Percentiles rank a stretch among this genome's conserved stretches.
phyloP scores from a whole-genome alignment of 2,797 vertebrate species.

The Hyperoplus immaculatus region DNA sequence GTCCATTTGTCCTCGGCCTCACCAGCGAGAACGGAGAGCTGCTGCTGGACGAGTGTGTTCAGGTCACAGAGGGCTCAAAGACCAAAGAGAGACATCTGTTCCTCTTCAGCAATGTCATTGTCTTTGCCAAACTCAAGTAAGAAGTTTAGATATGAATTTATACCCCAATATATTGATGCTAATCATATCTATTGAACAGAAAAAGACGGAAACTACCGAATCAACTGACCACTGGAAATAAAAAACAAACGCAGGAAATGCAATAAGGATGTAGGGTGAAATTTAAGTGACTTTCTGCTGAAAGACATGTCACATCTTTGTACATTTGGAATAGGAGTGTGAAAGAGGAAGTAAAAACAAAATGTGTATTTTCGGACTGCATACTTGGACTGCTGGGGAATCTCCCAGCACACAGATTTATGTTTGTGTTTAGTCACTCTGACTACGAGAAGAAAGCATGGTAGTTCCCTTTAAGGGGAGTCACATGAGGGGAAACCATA shows the following conservation, averaged over 20 bases:
- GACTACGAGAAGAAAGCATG: conserved; percentile 29
- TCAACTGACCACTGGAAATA: not conserved
- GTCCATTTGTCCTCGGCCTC: conserved; percentile 84
- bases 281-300: not conserved
- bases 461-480: conserved; percentile 55
- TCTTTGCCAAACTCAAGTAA: conserved; percentile 86
- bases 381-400: conserved; percentile 59
- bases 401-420: conserved; percentile 50
- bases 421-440: conserved; percentile 31
- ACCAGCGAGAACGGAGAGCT: conserved; percentile 77
- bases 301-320: conserved; percentile 9
- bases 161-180: not conserved
- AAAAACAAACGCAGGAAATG: not conserved
- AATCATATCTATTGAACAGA: not conserved
- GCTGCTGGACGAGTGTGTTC: conserved; percentile 79
- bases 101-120: conserved; percentile 82
- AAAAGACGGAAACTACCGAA: not conserved
- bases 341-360: conserved; percentile 69
- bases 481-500: conserved; percentile 24
- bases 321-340: conserved; percentile 21
- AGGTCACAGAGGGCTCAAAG: conserved; percentile 80
- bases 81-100: conserved; percentile 82
- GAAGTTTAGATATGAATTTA: conserved; percentile 4
- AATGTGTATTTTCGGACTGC: conserved; percentile 39
- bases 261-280: not conserved